Base-by-base conservation (phyloP, 2,113 vertebrate species). In the Aramus guarauna region DNA sequence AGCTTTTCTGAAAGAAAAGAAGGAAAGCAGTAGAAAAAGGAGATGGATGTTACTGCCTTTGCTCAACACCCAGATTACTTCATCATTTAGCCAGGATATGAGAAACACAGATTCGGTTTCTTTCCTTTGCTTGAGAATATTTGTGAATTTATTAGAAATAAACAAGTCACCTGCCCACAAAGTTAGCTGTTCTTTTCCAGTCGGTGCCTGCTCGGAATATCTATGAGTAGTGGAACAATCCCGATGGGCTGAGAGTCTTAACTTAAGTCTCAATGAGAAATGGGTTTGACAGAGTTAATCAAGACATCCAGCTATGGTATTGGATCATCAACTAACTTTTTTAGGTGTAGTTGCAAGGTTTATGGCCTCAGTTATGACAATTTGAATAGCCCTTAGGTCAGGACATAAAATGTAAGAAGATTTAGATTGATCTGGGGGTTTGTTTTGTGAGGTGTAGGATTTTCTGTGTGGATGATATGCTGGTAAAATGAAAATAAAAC, bases 1-100 rank as follows among this genome's bases (percentile, higher is more conserved):
- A 91, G 52, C 48, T 72, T 94, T 95, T 88, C 84, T 75, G 66
- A 75, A 77, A 84, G 68, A 86, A 73, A 86, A 36, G 39, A 81
- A 85, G 43, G 85, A 87, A 96, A 62, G 37, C 73, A 89, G 63
- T 78, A 75, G 52, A 74, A 64, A 91, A 89, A 9, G 60, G 60
- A 94, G 80, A 87, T 89, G 43, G 27, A 92, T 96, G 66, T 91
- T 95, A 64, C 48, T 96, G 76, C 87, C 62, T 85, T 91, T 89
- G 56, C 48, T 82, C 84, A 87, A 48, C 36, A 11, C 53, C 43
- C 24, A 75, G 73, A 47, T 91, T 92, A 60, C 84, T 91, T 96
- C n/a, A 78, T 96, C 73, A 72, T 96, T 92, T 90, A 91, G 34
- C 69, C 36, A 72, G 34, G 17, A 37, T 67, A 58, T 87, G 66